Base-by-base conservation (phyloP, 2,888 invertebrate species). In the Dichetophora obliterata region DNA sequence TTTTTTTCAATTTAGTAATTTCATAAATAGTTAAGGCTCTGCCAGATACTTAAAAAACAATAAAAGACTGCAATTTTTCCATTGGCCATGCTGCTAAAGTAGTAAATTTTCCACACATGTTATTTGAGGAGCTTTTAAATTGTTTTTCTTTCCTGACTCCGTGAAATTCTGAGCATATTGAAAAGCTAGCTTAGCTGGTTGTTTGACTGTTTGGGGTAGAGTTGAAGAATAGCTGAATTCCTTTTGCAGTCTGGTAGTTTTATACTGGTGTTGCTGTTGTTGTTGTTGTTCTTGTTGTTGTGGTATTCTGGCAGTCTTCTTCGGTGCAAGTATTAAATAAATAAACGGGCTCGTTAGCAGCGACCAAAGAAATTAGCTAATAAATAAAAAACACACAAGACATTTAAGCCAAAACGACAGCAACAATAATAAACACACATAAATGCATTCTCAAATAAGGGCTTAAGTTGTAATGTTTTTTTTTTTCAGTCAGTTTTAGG, bases 321-420 rank as follows among this genome's bases (percentile, higher is more conserved):
- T 52, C 69, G 16, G 31, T 52, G 16, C 11, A 52, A 50, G 16
- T 73, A 50, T 61, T 27, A 27, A 54, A 71, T 71, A 71, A 71
- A 71, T 71, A 71, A 71, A 71, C 71, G 43, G 48, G 72, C 61
- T 72, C 22, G 48, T 61, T 72, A 59, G 61, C 43, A 43, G 43
- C 59, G 59, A 57, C 48, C 48, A 68, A 16, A 34, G 34, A 63
- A 34, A 70, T 27, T 70, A 16, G 54, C 70, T n/a, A 70, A 69
- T 70, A 52, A 70, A 27, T 54, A 70, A 31, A 31, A 6, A 52
- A 52, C 70, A 70, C 54, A 70, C 27, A 70, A 22, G 6, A 68
- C n/a, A 5, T 6, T 52, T 19, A 6, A 37, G 37, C 37, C 37
- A 37, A 37, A 9, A 31, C n/a, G 27, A 48, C 59, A n/a, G 50